Evolutionary conservation across 2,113 vertebrate species (phyloP).

Genomic region (Sturnira hondurensis): DNA sequence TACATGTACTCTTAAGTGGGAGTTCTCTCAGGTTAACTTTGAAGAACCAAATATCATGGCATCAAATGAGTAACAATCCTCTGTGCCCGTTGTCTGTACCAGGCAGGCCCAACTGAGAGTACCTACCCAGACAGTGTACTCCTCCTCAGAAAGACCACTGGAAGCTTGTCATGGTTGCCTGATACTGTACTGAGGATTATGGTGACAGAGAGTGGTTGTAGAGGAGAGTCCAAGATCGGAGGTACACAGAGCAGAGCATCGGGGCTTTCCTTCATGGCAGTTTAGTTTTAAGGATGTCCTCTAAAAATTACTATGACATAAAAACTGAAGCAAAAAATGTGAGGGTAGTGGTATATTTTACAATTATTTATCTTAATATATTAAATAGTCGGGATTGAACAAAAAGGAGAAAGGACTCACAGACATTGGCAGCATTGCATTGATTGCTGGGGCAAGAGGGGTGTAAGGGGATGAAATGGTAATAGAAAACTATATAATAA

Average conservation of each 20-base stretch:
- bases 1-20: background rate
- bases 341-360: background rate
- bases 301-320: background rate
- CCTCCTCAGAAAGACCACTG: background rate
- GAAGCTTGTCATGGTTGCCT: background rate
- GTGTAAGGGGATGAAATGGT: too few species aligned
- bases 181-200: background rate
- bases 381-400: background rate
- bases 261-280: background rate
- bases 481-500: too few species aligned
- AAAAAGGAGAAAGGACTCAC: too few species aligned
- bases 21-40: background rate
- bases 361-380: background rate
- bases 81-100: too few species aligned
- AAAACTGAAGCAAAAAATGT: background rate
- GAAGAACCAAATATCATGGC: background rate
- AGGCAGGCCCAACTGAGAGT: background rate
- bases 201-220: background rate
- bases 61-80: background rate
- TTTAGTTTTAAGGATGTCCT: background rate
- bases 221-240: background rate
- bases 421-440: too few species aligned
- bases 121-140: background rate
- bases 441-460: too few species aligned
- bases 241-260: background rate